Evolutionary conservation across 2,113 vertebrate genomes (phyloP), one percentile per base, ranked within the genome.

Genomic region (Arvicanthis niloticus): DNA sequence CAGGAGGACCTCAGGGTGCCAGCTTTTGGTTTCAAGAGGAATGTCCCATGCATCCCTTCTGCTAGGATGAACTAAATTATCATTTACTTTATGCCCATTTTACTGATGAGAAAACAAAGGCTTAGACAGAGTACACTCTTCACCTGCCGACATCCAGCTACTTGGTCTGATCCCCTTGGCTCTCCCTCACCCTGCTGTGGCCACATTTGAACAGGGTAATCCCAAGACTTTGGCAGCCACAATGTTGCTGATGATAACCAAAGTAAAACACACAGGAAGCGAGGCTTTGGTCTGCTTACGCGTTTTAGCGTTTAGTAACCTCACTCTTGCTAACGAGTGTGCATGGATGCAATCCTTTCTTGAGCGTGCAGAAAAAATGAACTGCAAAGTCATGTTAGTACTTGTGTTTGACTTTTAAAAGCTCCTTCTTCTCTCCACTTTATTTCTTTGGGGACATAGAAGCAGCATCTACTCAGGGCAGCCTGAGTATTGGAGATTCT

Each of bases 41-140:
- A 48, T 56, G 58, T 48, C 4, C 92, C 45, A 29, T 17, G 42
- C 40, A 90, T 17, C 48, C 19, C 31, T 95, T 90, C 73, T 7
- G 81, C 92, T 80, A n/a, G 68, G 16, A 40, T 7, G 76, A 92
- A n/a, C 42, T 37, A 56, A 12, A 45, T 34, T 34, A 34, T 37
- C 67, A 16, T 68, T 68, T 68, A 68, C 31, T 68, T 34, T 34
- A 82, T 26, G 72, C 77, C 24, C 21, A 42, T 82, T 93, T 96
- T 86, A 94, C 67, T 67, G 58, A 81, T 34, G 45, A 94, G 67
- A 51, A 94, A 89, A 95, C 70, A 60, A 91, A 95, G 87, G 51
- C 67, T 89, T 48, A 73, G 81, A 88, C 40, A 82, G 40, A 6
- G 72, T 42, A 48, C 89, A 81, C 40, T 40, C 65, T 91, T 76